phyloP scores from a whole-genome alignment of 2,113 vertebrate species.

The Neopipo cinnamomea region DNA sequence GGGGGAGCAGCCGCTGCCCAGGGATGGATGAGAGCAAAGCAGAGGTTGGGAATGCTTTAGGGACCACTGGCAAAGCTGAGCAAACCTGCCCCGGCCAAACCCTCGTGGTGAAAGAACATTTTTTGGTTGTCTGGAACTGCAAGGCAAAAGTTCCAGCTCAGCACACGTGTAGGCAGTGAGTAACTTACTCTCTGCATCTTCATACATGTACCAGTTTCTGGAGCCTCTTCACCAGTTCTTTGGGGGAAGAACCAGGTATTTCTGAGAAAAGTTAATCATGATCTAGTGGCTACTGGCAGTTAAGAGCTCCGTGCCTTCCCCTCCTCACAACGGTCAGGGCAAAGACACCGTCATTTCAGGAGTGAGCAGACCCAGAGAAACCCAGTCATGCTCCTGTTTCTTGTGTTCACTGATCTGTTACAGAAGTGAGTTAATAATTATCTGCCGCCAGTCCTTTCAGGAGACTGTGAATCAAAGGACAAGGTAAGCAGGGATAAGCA shows the following conservation, averaged over 20 bases:
- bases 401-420: not conserved
- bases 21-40: not conserved
- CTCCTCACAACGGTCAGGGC: not conserved
- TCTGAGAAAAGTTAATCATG: slow-evolving; percentile 16
- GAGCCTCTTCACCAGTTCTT: not conserved
- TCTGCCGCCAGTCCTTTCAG: not conserved
- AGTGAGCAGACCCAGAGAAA: not conserved
- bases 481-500: not conserved
- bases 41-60: not conserved
- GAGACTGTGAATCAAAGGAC: not conserved
- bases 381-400: not conserved
- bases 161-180: not conserved
- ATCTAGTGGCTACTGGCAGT: not conserved
- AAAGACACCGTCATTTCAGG: not conserved
- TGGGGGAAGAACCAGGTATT: not conserved
- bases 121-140: not conserved
- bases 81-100: not conserved
- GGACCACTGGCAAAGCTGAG: not conserved
- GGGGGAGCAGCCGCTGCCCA: not conserved
- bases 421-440: not conserved
- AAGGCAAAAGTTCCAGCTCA: not conserved
- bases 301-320: not conserved
- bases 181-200: not conserved
- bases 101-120: rapidly evolving
- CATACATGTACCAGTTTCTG: not conserved